Evolutionary conservation across 2,797 vertebrate genomes (phyloP), one percentile per base, ranked within the genome.

Genomic region (Phaenicophaeus curvirostris): DNA sequence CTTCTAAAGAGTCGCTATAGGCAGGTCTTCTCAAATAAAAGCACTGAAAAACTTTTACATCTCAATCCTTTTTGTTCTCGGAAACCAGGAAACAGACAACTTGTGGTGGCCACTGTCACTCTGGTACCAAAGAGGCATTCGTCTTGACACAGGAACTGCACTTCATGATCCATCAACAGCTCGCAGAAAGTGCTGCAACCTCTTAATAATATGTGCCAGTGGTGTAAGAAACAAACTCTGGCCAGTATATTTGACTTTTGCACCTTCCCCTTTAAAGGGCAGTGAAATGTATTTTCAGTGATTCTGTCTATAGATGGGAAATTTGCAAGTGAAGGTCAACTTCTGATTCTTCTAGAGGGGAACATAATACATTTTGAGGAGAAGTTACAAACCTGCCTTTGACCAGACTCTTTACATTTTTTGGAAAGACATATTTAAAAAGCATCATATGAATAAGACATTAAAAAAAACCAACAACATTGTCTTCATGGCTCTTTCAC

Each of bases 181-280:
- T 50, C 30, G 31, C 6, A 5, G 27, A 5, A 84, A 72, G 27
- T 30, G 30, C 39, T 65, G 20, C n/a, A 75, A 72, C 54, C 31
- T 63, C 21, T 0, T 41, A 42, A 17, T 3, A 71, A 44, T 13
- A 68, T 1, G 1, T 54, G 33, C 50, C 58, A 79, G 14, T 18
- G 51, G 19, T n/a, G 46, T 58, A 46, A 81, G 24, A 82, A 95
- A 90, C 4, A 61, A 92, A 68, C 12, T 77, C n/a, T 51, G 24
- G 12, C 4, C 21, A 72, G 8, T 18, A 3, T 50, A 75, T 65
- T 54, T 90, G 31, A 91, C 18, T 83, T 44, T 33, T 19, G 8
- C 41, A n/a, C n/a, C n/a, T n/a, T 77, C 5, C 9, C 35, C 41
- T 51, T 72, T 69, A 66, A 72, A 80, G 11, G 5, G 11, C 27